Conservation (phyloP, 2,888 invertebrate species). For the Seira ritae region DNA sequence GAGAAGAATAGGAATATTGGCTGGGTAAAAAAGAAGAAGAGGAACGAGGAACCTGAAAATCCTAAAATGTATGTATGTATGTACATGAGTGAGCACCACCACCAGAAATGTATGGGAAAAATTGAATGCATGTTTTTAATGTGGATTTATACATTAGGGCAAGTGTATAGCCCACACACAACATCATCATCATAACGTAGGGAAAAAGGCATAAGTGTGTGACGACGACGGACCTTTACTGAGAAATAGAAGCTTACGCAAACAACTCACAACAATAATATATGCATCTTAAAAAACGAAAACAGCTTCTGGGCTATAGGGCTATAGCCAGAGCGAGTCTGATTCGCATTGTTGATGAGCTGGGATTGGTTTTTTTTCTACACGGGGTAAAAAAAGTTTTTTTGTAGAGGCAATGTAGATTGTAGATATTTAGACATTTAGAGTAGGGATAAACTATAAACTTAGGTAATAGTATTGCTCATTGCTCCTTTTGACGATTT, state of each 20-base stretch:
- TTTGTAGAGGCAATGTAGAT: no score
- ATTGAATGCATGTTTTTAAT: not conserved
- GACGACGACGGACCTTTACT: not conserved
- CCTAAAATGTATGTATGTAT: not conserved
- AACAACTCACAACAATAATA: slow-evolving; percentile 10
- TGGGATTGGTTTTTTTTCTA: slow-evolving; percentile 7
- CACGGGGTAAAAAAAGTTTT: no score
- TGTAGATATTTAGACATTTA: no score
- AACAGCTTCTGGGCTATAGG: not conserved
- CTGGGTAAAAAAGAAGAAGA: not conserved
- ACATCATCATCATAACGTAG: no score
- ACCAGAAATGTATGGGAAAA: slow-evolving; percentile 3
- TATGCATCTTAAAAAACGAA: slow-evolving; percentile 14
- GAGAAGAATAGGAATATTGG: slow-evolving; percentile 2
- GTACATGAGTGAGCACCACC: not conserved
- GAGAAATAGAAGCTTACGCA: not conserved
- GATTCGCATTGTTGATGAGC: slow-evolving; percentile 10
- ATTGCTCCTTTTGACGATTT: no score
- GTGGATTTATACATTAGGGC: not conserved
- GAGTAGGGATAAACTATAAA: no score
- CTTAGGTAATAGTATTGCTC: no score
- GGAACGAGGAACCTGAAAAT: not conserved
- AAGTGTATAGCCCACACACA: not conserved
- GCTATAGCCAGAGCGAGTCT: not conserved
- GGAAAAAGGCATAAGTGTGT: not conserved